Percentiles rank a stretch among this genome's conserved stretches.
These are phyloP conservation scores for Myotis planiceps DNA, from an alignment of 2,797 vertebrate species.

Conservation along the genomic window DNA sequence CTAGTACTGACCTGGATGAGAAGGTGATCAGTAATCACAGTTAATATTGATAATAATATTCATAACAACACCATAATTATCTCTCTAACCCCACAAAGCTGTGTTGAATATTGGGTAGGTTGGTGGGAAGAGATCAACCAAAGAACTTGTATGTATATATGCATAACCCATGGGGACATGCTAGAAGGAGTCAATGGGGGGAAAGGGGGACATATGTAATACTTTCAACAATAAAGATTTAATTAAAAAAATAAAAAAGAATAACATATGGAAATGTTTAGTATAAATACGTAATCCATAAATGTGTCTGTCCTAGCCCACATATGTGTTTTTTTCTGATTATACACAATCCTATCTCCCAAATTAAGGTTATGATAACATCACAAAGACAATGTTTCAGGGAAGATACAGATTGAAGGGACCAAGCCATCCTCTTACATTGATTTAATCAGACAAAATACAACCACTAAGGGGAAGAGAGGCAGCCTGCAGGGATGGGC, in stretches of 20 bases:
- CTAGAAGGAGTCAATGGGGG: neutral
- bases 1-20: neutral
- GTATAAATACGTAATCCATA: neutral
- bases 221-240: neutral
- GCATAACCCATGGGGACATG: neutral
- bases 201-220: neutral
- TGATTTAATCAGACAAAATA: neutral
- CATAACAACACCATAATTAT: neutral
- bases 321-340: neutral
- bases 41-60: neutral
- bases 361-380: neutral
- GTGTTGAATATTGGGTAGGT: neutral
- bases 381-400: neutral
- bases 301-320: neutral
- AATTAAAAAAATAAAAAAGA: neutral
- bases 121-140: neutral
- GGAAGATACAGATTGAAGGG: neutral
- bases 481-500: neutral
- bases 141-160: neutral
- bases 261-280: neutral
- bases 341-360: neutral
- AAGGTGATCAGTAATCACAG: neutral
- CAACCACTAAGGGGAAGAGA: neutral
- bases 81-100: neutral
- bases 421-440: neutral